Evolutionary conservation across 2,888 invertebrate species (phyloP).

Genomic region (Syrphus vitripennis): DNA sequence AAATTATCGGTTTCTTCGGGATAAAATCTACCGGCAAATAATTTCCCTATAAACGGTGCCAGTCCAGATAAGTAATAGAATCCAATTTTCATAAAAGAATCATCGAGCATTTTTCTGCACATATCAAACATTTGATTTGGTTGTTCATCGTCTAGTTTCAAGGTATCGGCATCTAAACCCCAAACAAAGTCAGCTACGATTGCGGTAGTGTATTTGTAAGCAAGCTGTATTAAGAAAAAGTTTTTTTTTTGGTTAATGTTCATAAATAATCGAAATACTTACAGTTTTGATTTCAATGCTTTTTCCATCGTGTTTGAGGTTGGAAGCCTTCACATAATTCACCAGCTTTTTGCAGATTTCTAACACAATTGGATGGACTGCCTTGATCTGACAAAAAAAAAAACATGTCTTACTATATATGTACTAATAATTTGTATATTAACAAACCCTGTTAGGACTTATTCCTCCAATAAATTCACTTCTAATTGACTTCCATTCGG

Average conservation of each 20-base stretch:
- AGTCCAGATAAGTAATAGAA: slow-evolving; percentile 73
- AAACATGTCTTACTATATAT: neutral
- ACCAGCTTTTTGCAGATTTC: slow-evolving; percentile 73
- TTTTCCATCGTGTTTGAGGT: neutral
- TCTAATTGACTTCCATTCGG: slow-evolving; percentile 74
- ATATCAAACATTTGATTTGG: slow-evolving; percentile 72
- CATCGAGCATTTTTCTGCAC: slow-evolving; percentile 72
- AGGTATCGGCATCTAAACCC: slow-evolving; percentile 76
- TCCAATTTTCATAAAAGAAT: slow-evolving; percentile 72
- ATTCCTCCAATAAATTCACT: slow-evolving; percentile 72
- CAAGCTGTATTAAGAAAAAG: slow-evolving; percentile 70
- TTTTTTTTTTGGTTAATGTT: too few relatives aligned
- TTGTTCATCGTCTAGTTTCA: slow-evolving; percentile 50
- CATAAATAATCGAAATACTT: too few relatives aligned
- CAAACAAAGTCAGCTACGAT: slow-evolving; percentile 77
- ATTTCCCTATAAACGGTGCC: slow-evolving; percentile 72
- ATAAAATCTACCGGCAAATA: slow-evolving; percentile 73
- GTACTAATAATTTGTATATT: neutral
- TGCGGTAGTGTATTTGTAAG: slow-evolving; percentile 74
- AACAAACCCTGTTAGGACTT: slow-evolving; percentile 44
- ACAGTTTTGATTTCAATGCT: slow-evolving; percentile 75
- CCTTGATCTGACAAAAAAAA: slow-evolving; percentile 70
- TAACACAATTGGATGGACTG: slow-evolving; percentile 74
- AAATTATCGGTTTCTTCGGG: slow-evolving; percentile 84
- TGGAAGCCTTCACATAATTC: slow-evolving; percentile 63